Evolutionary conservation across 2,797 vertebrate genomes (phyloP), one percentile per base, ranked within the genome.

Genomic region (Sebastes trivittatus): DNA sequence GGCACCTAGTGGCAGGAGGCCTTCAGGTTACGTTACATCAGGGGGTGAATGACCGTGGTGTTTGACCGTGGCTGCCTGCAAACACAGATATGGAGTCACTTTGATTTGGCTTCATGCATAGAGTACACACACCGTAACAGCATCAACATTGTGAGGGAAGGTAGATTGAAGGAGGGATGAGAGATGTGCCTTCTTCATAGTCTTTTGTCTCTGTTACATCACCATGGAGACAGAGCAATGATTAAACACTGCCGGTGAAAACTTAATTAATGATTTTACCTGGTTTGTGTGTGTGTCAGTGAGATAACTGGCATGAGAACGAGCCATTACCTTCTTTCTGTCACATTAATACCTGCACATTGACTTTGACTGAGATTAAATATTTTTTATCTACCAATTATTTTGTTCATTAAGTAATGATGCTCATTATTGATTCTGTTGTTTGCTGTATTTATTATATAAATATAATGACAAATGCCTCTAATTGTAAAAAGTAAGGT

Each of bases 1-100:
- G 93, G 86, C 95, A 83, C 93, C 94, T 95, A 92, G 94, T 93
- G 95, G 89, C 85, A 66, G 75, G 74, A 87, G 18, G 18, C 85
- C 80, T 86, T 77, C 30, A 29, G 81, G 77, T 88, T 66, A 69
- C 25, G 11, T 84, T 82, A 74, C 61, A 46, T 84, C 22, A 56
- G 66, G 65, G 80, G 80, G 58, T 46, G 70, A 79, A 84, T 70
- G 68, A 58, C 59, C 20, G 7, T 27, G 46, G 71, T 18, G 32
- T 63, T 30, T 68, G 34, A 67, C 8, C 20, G 36, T 29, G 34
- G 30, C 11, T 29, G 62, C 54, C 62, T 32, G 52, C 66, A 60
- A 64, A 75, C 38, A 22, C 27, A 7, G 23, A 75, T 34, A n/a
- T 65, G 25, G 30, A 70, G 75, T 61, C 62, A 71, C 23, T 63